Base-by-base conservation (phyloP, 2,888 invertebrate genomes). In the Acrocyrtus sp. region DNA sequence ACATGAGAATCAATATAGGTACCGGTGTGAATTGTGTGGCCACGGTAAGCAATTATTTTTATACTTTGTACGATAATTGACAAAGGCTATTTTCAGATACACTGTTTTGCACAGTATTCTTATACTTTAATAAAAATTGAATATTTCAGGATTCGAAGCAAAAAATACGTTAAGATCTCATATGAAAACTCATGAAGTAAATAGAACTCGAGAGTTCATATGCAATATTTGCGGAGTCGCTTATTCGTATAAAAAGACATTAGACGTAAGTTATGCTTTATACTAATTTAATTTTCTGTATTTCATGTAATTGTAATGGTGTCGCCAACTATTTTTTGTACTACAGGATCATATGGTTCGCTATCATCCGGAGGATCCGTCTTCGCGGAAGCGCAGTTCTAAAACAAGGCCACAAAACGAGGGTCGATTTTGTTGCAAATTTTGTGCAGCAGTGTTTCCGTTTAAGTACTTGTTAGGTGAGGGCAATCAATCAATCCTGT, bases 381-480 rank as follows among this genome's bases (percentile, higher is more conserved):
- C 3, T 21, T n/a, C 61, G n/a, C 6, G 39, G 21, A 12, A 12
- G 5, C 5, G 3, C 24, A 22, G 50, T 29, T 6, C 2, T 15
- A 5, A 4, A n/a, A 10, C 12, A 39, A 56, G 39, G n/a, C 21
- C 15, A 39, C 19, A 15, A 17, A 56, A 56, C 2, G 21, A 34
- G 10, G 56, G 56, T 3, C 15, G 19, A 2, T 41, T 48, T 21
- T n/a, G 2, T 0, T 66, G 66, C 41, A 56, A 48, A 48, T 66
- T 27, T 43, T 66, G 66, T 21, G 12, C 22, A 2, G 5, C n/a
- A 19, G 48, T 57, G 3, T 57, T 66, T 24, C 57, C 66, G 12
- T 66, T 43, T 26, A 66, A 48, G 29, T 66, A 66, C 17, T 6
- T 54, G 22, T 54, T 66, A 2, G 26, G 66, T 66, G n/a, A n/a